phyloP scores from a whole-genome alignment of 2,113 vertebrate species.

The Glaucomys volans region DNA sequence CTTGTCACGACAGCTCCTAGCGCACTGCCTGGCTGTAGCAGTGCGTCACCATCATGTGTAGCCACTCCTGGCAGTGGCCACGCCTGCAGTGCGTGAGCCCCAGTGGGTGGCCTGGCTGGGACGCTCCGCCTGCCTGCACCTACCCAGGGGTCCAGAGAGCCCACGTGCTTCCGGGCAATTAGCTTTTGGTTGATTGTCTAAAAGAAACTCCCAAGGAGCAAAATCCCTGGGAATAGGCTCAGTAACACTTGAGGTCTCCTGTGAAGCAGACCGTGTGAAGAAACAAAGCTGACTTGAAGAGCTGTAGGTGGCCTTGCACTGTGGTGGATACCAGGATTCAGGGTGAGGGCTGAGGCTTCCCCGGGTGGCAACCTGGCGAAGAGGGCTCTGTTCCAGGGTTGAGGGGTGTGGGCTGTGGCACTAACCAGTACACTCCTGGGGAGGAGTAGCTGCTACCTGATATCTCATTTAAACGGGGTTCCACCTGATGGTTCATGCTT shows the following conservation, averaged over 20 bases:
- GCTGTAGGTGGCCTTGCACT: not conserved
- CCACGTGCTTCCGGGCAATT: not conserved
- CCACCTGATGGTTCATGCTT: too few relatives aligned
- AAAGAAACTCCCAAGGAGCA: slow-evolving; percentile 12
- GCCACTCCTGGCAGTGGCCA: not conserved
- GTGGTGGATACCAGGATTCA: too few relatives aligned
- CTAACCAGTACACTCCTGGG: accelerated
- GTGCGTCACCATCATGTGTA: accelerated
- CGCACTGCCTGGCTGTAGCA: not conserved
- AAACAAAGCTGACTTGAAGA: not conserved
- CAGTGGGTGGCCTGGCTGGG: not conserved
- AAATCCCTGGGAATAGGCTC: not conserved
- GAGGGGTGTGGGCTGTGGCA: not conserved
- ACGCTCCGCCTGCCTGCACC: accelerated
- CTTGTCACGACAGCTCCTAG: not conserved
- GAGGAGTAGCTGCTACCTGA: not conserved
- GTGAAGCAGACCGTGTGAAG: not conserved
- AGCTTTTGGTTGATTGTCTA: slow-evolving; percentile 56
- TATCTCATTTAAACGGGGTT: not conserved
- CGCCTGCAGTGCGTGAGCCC: not conserved
- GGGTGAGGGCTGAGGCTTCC: not conserved
- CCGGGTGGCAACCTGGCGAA: too few relatives aligned
- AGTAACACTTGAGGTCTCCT: not conserved
- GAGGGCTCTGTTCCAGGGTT: not conserved
- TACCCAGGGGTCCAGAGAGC: not conserved